These are phyloP conservation scores for Mizuhopecten yessoensis DNA, from an alignment of 1,140 invertebrate species.

Conservation along the genomic window DNA sequence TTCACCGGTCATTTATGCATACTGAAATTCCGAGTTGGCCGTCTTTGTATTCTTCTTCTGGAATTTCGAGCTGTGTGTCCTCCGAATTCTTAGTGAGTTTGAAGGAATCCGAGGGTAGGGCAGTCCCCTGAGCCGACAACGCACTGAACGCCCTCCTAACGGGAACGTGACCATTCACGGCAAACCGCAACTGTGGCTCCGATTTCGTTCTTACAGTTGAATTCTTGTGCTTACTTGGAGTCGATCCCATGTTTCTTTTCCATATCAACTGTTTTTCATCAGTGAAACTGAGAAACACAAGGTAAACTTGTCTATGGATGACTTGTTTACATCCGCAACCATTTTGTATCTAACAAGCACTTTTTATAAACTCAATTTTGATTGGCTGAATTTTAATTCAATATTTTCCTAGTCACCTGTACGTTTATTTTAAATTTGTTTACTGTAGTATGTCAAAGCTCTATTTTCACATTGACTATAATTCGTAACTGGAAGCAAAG, in stretches of 20 bases:
- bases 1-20: not conserved
- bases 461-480: not conserved
- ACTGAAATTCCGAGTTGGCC: constrained; percentile 63
- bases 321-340: constrained; percentile 44
- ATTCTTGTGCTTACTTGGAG: constrained; percentile 58
- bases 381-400: not conserved
- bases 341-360: constrained; percentile 41
- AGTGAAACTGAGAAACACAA: not conserved
- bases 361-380: constrained; percentile 16
- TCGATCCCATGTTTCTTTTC: constrained; percentile 53
- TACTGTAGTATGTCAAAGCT: not conserved
- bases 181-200: constrained; percentile 47
- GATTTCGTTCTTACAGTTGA: constrained; percentile 41
- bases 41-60: constrained; percentile 64
- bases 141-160: constrained; percentile 49
- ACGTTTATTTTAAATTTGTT: not conserved
- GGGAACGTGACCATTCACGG: constrained; percentile 50
- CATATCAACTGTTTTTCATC: constrained; percentile 32
- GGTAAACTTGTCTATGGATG: not conserved
- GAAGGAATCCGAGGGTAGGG: constrained; percentile 34
- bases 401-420: not conserved
- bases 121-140: not conserved
- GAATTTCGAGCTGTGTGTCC: constrained; percentile 46
- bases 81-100: constrained; percentile 47
- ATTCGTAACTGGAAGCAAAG: not conserved